Percentiles rank a stretch among this genome's conserved stretches.
Conservation (phyloP, 2,888 invertebrate genomes). For the Phasia obesa region DNA sequence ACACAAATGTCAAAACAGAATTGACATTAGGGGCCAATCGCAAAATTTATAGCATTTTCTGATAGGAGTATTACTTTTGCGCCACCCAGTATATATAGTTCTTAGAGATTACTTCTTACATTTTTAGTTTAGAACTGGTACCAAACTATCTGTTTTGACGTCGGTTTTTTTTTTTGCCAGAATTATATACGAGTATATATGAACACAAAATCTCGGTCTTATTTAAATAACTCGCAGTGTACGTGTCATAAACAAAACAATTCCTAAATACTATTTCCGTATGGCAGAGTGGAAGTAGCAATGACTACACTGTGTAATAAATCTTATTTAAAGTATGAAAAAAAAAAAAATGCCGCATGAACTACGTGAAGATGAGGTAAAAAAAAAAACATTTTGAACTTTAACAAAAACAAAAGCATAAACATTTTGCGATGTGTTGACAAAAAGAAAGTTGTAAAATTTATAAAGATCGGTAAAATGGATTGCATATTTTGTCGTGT, state of each 20-base stretch:
- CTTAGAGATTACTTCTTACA: too few species aligned
- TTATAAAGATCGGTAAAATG: conserved; percentile 16
- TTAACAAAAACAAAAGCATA: conserved; percentile 34
- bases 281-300: conserved; percentile 15
- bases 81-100: too few species aligned
- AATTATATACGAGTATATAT: too few species aligned
- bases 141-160: too few species aligned
- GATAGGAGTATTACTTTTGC: too few species aligned
- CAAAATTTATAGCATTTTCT: too few species aligned
- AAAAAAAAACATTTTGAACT: conserved; percentile 30
- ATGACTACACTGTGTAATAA: conserved; percentile 16
- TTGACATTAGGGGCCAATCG: too few species aligned
- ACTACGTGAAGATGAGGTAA: neutral
- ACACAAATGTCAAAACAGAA: too few species aligned
- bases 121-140: too few species aligned
- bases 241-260: conserved; percentile 13
- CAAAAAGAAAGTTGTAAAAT: conserved; percentile 63
- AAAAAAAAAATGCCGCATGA: neutral
- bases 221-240: neutral
- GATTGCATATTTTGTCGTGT: conserved; percentile 23
- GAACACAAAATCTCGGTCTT: too few species aligned
- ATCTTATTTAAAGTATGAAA: conserved; percentile 19
- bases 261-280: conserved; percentile 28
- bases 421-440: conserved; percentile 5
- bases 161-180: too few species aligned